phyloP scores from a whole-genome alignment of 2,797 vertebrate species.

The Glyptemys insculpta region DNA sequence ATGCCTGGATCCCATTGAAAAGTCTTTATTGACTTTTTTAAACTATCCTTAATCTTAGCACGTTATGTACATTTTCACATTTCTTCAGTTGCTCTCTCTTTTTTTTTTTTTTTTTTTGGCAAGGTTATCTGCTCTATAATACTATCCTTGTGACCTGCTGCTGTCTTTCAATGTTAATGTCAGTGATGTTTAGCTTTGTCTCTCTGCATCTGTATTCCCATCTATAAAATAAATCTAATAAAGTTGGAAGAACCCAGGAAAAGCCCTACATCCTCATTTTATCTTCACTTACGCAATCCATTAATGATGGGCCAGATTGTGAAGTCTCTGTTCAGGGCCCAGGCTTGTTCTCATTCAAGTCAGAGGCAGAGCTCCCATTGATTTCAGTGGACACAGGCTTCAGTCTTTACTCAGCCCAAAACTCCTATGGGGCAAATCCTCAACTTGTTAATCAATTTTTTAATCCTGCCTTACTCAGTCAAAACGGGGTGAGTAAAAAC shows the following conservation, averaged over 20 bases:
- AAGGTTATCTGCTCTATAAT: background rate
- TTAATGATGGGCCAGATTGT: background rate
- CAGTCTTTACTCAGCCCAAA: background rate
- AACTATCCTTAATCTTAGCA: background rate
- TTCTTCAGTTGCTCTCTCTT: background rate
- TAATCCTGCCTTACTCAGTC: too few relatives aligned
- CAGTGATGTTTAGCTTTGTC: background rate
- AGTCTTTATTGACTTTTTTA: background rate
- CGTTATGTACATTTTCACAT: background rate
- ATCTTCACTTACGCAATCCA: background rate
- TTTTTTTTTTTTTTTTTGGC: conserved; percentile 1
- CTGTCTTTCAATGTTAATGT: background rate
- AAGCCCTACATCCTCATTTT: background rate
- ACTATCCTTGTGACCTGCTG: background rate
- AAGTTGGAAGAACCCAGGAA: accelerated
- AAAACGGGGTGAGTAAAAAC: background rate
- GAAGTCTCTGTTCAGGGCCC: background rate
- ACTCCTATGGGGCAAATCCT: background rate
- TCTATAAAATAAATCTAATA: background rate
- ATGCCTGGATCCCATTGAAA: conserved; percentile 13
- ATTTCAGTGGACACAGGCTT: background rate
- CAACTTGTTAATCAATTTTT: background rate
- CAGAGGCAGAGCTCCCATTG: background rate
- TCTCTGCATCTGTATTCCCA: background rate
- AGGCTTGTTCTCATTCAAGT: background rate